Evolutionary conservation across 1,140 invertebrate species (phyloP), one percentile per base, ranked within the genome.

Genomic region (Drosophila subobscura): DNA sequence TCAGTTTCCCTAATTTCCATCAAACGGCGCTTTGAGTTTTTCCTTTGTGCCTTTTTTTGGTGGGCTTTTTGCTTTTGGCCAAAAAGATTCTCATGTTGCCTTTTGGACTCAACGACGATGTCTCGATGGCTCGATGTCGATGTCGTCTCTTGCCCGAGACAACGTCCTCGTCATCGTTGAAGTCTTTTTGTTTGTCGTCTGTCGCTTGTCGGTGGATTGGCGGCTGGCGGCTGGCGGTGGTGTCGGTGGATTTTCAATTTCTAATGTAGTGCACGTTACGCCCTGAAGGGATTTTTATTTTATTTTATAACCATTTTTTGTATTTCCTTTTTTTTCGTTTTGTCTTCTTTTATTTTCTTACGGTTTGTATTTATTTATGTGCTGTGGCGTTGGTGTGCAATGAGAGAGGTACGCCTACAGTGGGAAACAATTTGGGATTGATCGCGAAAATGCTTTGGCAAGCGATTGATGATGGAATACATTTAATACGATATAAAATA

Each of bases 261-360:
- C 83, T 89, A 88, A 88, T 88, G 83, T 88, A 88, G 83, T 88
- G 78, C 83, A 88, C 83, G 83, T 88, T 88, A 88, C 83, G 75
- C 83, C 83, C 83, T 79, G 75, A 70, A 89, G 83, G 78, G 78
- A 78, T 88, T 83, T 86, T 88, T 75, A 76, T 88, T 86, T 88
- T 88, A 81, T 86, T 37, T 37, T 37, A 37, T 37, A 37, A 72
- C 61, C 22, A 56, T 55, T 81, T 88, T 79, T 86, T 57, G 41
- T 16, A 20, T 33, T 60, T 25, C 27, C 64, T 85, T 71, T 79
- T 80, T 37, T 29, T 23, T 37, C 57, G n/a, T 27, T 70, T 86
- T 67, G 51, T 72, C 77, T 88, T 79, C 81, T 60, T 44, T 14
- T 33, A 22, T 68, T 33, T 33, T 65, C 80, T 71, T 86, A 70